Base-by-base conservation (phyloP, 2,113 vertebrate genomes). In the Clupea harengus region DNA sequence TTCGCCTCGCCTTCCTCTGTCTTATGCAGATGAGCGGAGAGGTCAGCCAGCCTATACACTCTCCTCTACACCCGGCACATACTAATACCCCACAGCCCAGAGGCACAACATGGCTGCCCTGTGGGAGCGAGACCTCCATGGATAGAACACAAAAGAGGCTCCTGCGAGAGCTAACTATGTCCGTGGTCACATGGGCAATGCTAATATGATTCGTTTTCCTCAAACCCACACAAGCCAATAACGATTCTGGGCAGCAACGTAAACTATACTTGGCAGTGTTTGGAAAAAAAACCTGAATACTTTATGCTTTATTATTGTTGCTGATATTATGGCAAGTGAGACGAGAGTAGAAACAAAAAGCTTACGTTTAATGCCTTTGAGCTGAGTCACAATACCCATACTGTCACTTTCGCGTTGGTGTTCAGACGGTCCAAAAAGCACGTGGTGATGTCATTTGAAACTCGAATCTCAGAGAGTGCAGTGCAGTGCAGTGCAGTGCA, bases 1-100 rank as follows among this genome's bases (percentile, higher is more conserved):
- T 88, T 90, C 85, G 88, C 89, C 88, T 90, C 85, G 88, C 89
- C 88, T 89, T 91, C 87, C 88, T 78, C 90, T 67, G 88, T 92
- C 85, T 91, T 92, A 95, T 94, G 94, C 90, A 94, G 91, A 95
- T 94, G 88, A 92, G 93, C 78, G 57, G 18, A 83, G 86, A 89
- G 93, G 92, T 93, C 93, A 93, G 87, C 82, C 87, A 87, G 89
- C 89, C 91, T 88, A 89, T 89, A 88, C 90, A 90, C 92, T 89
- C 87, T 49, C 84, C 87, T 45, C 84, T 83, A 90, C 92, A 85
- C 81, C 89, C 84, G 52, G 39, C 89, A 92, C 93, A 94, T 92
- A 92, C 92, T 93, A 91, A 92, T 91, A 84, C 46, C 83, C 45
- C 46, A 39, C 39, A 39, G 39, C 32, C n/a, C 44, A 32, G 81